phyloP scores from a whole-genome alignment of 2,797 vertebrate genomes.

The Pteropus rufus region DNA sequence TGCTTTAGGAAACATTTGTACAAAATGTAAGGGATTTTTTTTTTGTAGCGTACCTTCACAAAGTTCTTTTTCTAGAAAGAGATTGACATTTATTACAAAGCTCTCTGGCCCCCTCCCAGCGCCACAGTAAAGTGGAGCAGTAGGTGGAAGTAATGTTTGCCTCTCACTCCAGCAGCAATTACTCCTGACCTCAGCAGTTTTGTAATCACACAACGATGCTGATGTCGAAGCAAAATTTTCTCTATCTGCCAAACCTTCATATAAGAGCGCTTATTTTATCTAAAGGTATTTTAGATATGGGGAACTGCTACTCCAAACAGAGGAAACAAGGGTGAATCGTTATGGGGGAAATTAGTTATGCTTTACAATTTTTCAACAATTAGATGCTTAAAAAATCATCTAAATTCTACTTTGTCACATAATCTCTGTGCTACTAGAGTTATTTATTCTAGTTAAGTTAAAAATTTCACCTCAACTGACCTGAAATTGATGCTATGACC shows the following conservation, averaged over 20 bases:
- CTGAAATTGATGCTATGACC: neutral
- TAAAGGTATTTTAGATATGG: neutral
- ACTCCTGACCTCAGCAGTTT: conserved; percentile 38
- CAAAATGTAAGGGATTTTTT: neutral
- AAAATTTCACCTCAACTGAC: neutral
- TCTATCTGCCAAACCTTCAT: neutral
- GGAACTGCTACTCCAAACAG: neutral
- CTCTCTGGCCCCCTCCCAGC: neutral
- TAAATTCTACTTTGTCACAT: neutral
- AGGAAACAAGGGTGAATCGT: neutral
- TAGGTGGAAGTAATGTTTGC: neutral
- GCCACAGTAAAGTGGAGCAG: neutral
- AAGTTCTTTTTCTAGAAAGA: neutral
- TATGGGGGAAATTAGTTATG: neutral
- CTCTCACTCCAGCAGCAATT: neutral
- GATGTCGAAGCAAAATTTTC: neutral
- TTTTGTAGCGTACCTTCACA: neutral
- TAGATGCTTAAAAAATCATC: neutral
- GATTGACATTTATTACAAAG: neutral
- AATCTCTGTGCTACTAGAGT: neutral
- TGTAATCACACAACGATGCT: conserved; percentile 31
- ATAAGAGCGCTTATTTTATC: neutral
- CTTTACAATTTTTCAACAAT: neutral
- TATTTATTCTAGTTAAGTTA: neutral
- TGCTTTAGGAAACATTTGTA: conserved; percentile 20